Evolutionary conservation across 2,113 vertebrate genomes (phyloP).

Genomic region (Gambusia holbrooki): DNA sequence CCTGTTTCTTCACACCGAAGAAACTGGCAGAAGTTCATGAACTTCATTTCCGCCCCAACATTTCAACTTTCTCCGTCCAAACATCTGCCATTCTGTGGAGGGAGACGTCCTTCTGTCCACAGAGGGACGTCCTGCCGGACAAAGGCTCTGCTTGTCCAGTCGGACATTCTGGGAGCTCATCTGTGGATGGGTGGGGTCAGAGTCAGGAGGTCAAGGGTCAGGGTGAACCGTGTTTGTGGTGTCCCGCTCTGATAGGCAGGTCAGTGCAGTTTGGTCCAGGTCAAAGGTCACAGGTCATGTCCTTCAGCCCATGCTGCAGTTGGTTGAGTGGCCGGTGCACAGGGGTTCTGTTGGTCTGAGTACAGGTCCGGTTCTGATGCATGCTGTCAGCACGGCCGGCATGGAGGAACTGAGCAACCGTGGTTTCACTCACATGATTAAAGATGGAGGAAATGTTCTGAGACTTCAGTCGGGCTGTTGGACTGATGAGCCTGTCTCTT

Average conservation of each 20-base stretch:
- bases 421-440: too few species aligned
- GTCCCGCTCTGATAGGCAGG: constrained; percentile 1
- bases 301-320: constrained; percentile 30
- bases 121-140: neutral
- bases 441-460: neutral
- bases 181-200: neutral
- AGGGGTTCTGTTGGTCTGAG: too few species aligned
- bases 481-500: neutral
- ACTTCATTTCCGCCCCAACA: neutral
- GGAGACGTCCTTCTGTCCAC: constrained; percentile 2
- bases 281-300: constrained; percentile 51
- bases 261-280: constrained; percentile 9
- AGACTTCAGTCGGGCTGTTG: neutral
- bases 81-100: neutral
- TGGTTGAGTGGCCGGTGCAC: too few species aligned
- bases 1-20: neutral
- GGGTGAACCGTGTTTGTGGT: constrained; percentile 28
- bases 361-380: too few species aligned
- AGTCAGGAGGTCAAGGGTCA: constrained; percentile 47
- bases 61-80: neutral
- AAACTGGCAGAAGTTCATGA: neutral
- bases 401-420: neutral
- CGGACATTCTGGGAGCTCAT: constrained; percentile 28
- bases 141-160: constrained; percentile 23
- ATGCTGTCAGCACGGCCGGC: too few species aligned